Base-by-base conservation (phyloP, 2,113 vertebrate species). In the Abramis brama region DNA sequence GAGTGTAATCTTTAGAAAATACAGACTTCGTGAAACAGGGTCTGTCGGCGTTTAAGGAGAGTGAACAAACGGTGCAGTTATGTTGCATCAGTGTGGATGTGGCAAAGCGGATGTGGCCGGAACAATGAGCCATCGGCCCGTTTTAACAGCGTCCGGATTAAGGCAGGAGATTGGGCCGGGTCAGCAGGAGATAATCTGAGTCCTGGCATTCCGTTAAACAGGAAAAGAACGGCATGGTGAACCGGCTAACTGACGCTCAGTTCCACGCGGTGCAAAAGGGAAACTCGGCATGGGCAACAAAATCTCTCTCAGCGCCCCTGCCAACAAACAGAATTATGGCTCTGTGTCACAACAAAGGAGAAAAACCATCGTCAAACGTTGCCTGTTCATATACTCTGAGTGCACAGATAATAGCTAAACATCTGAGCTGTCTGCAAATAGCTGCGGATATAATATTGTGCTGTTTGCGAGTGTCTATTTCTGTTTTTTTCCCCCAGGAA, bases 291-390 rank as follows among this genome's bases (percentile, higher is more conserved):
- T 66, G 62, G 45, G 47, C 64, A 50, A 55, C 80, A 82, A 92
- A 91, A 91, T 90, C 92, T 88, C 88, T 87, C 85, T 79, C 91
- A 86, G 83, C 89, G 90, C 82, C 87, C 59, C 91, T 93, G 93
- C 94, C 94, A 94, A 92, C 85, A 86, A 90, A 87, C 21, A 86
- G 93, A 91, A 92, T 92, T 90, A 92, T 87, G 86, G 89, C 90
- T 90, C 82, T 55, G 91, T 84, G 90, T 89, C 90, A 57, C 77
- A 85, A 89, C 89, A 88, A 88, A 82, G 64, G 27, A 3, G 17
- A 70, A 80, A 43, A 80, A 80, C 17, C 6, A 43, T 50, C n/a
- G 10, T 83, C 66, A 52, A 82, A 70, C 19, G 62, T 47, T 15
- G 80, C 39, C 79, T 66, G 60, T 25, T 81, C 43, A 47, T 19